A percentile compares a stretch with the other conserved stretches of the same genome.
Conservation (phyloP, 2,888 invertebrate genomes). For the Drosophila kambysellisi region DNA sequence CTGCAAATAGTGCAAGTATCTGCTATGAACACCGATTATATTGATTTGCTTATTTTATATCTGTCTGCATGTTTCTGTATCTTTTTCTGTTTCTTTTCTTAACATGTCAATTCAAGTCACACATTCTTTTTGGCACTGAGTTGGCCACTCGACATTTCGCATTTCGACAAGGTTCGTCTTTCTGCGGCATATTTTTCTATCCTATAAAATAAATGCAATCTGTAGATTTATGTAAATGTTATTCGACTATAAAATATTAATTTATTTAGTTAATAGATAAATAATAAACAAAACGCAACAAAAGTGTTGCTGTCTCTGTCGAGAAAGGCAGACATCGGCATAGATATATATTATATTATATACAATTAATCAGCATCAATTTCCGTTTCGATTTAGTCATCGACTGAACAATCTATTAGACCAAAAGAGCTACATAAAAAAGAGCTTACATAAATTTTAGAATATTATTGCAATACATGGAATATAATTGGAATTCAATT, state of each 20-base stretch:
- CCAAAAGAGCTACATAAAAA: not conserved
- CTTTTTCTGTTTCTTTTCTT: slow-evolving; percentile 3
- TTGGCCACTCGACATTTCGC: slow-evolving; percentile 57
- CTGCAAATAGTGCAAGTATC: slow-evolving; percentile 27
- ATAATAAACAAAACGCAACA: not conserved
- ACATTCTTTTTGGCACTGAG: slow-evolving; percentile 46
- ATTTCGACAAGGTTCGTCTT: slow-evolving; percentile 46
- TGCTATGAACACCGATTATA: slow-evolving; percentile 29
- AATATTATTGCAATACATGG: not conserved
- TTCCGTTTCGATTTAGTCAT: accelerated
- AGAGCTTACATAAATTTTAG: not conserved
- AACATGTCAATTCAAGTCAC: slow-evolving; percentile 55
- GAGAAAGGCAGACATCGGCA: not conserved
- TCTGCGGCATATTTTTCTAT: slow-evolving; percentile 36
- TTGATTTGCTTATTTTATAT: slow-evolving; percentile 38
- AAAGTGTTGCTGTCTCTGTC: not conserved
- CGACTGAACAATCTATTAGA: accelerated
- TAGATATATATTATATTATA: not conserved
- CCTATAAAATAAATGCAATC: not conserved
- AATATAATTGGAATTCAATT: not conserved
- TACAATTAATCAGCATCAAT: not conserved
- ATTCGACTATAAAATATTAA: not conserved
- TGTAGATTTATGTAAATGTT: not conserved
- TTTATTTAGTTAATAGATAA: not conserved
- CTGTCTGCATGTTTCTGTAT: slow-evolving; percentile 26